A percentile compares a stretch with the other conserved stretches of the same genome.
phyloP scores from a whole-genome alignment of 2,113 vertebrate species.

The Silurus glanis region DNA sequence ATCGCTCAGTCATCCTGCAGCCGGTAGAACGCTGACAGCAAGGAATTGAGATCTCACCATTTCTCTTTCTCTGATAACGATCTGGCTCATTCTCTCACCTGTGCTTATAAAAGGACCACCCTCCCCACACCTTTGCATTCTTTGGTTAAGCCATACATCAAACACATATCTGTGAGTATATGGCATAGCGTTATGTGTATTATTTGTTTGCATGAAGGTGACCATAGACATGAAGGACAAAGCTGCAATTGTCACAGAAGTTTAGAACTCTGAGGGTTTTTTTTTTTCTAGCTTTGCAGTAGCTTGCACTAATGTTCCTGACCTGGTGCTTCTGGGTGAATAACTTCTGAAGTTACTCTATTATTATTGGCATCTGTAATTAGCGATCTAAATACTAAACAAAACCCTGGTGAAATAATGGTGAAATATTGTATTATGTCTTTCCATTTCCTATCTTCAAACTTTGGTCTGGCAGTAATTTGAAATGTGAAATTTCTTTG shows the following conservation, averaged over 20 bases:
- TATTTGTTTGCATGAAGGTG: not conserved
- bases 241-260: not conserved
- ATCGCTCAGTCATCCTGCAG: constrained; percentile 25
- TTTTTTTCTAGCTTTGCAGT: too few species aligned
- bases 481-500: too few species aligned
- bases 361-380: too few species aligned
- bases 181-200: not conserved
- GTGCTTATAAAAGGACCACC: constrained; percentile 27
- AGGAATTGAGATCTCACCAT: constrained; percentile 25
- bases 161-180: not conserved
- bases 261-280: not conserved
- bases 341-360: not conserved
- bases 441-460: too few species aligned
- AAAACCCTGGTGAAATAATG: not conserved
- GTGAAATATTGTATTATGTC: not conserved
- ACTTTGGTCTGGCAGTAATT: too few species aligned
- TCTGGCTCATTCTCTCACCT: constrained; percentile 39
- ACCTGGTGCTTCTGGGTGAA: not conserved
- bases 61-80: constrained; percentile 39
- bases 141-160: constrained; percentile 32
- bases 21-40: constrained; percentile 20
- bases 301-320: not conserved
- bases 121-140: not conserved
- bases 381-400: not conserved
- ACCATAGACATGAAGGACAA: not conserved